Base-by-base conservation (phyloP, 2,888 invertebrate species). In the Tenodera sinensis region DNA sequence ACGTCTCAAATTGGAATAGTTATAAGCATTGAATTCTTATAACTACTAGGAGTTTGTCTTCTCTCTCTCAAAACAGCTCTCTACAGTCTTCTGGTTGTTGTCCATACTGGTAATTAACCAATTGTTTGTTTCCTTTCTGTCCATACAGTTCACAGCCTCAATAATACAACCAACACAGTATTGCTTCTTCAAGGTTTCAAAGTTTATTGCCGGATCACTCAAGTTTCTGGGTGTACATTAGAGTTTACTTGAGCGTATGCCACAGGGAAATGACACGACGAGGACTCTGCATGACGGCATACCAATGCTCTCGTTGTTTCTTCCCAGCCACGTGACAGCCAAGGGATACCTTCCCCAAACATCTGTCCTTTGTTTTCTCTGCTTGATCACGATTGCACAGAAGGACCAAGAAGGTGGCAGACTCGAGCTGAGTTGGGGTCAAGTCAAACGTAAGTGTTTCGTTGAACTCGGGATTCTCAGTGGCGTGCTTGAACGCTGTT, bases 371-470 rank as follows among this genome's bases (percentile, higher is more conserved):
- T 8, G 71, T 71, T 9, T 28, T 27, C 14, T 89, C 93, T 93
- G 89, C 93, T 92, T 85, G 93, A 93, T 88, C 93, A 93, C 34
- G 91, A 92, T 54, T 92, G 28, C 89, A 90, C 84, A 89, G 28
- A n/a, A 89, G 82, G 14, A 93, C 91, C 12, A 94, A 91, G 91
- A 93, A 93, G 90, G 93, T 93, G 20, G 93, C 92, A 7, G 91
- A 91, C 89, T 94, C 94, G 28, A 94, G 91, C 90, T 94, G 93
- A 90, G 92, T 91, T 81, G 91, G 91, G 34, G 92, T 91, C 71
- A 94, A 91, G 90, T 94, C 93, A 90, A 94, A 94, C 3, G 93
- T 93, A 20, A 94, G 91, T 3, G 93, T 93, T 91, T 94, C 94
- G 90, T 94, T 93, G 91, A 93, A 94, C 88, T 93, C 93, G 4